Evolutionary conservation across 2,797 vertebrate genomes (phyloP).

Genomic region (Fratercula arctica): DNA sequence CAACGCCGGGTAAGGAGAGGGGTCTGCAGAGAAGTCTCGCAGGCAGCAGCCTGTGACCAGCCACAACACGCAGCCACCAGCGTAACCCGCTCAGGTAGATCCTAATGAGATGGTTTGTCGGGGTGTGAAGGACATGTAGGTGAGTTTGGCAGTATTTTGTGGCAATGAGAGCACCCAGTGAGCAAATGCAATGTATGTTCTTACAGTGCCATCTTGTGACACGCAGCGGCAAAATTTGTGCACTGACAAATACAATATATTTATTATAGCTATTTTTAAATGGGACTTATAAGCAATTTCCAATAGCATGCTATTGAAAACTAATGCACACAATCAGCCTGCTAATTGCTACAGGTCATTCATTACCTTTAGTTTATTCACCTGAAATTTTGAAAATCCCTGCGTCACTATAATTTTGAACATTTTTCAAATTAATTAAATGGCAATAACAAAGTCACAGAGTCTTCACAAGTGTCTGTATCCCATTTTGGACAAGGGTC

Average conservation of each 20-base stretch:
- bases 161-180: neutral
- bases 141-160: accelerated
- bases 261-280: neutral
- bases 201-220: constrained; percentile 66
- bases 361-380: neutral
- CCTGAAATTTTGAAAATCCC: neutral
- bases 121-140: accelerated
- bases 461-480: neutral
- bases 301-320: neutral
- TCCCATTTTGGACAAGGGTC: neutral
- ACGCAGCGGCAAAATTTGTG: neutral
- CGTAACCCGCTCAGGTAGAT: accelerated
- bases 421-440: neutral
- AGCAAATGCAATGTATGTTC: neutral
- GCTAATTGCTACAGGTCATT: neutral
- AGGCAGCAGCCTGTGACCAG: neutral
- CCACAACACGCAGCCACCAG: neutral
- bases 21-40: neutral
- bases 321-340: neutral
- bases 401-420: neutral
- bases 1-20: accelerated
- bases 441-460: neutral
- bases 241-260: neutral
- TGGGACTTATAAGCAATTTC: neutral
- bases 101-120: accelerated